phyloP scores from a whole-genome alignment of 2,113 vertebrate genomes.

The Anarhynchus alexandrinus region DNA sequence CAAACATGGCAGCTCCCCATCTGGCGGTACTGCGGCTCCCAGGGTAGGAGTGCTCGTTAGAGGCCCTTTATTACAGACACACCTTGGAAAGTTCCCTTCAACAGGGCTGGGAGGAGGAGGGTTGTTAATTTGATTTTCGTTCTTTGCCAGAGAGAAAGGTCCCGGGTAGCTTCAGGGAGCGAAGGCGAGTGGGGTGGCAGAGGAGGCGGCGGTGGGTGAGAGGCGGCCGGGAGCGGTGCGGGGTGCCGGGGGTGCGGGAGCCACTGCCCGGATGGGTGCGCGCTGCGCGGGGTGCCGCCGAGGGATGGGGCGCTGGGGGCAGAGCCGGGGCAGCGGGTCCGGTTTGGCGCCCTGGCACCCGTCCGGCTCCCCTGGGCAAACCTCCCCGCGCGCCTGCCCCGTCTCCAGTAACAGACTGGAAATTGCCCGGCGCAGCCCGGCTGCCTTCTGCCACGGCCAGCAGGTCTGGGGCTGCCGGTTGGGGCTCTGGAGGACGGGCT shows the following conservation, averaged over 20 bases:
- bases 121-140: background rate
- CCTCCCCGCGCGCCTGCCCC: rapidly evolving
- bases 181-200: background rate
- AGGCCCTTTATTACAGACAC: slow-evolving; percentile 1
- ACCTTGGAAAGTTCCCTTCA: slow-evolving; percentile 41
- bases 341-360: no score
- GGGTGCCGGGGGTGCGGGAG: background rate
- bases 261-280: rapidly evolving
- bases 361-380: rapidly evolving
- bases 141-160: background rate
- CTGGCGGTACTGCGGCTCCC: rapidly evolving
- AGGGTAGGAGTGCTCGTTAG: background rate
- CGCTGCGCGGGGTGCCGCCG: background rate
- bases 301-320: background rate
- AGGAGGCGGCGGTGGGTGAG: background rate
- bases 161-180: background rate
- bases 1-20: background rate
- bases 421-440: background rate
- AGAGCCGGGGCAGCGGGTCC: background rate
- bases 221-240: rapidly evolving
- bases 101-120: background rate
- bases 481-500: background rate
- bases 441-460: background rate
- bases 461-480: rapidly evolving
- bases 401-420: background rate